A percentile compares a stretch with the other conserved stretches of the same genome.
Evolutionary conservation across 2,888 invertebrate genomes (phyloP).

Genomic region (Thymelicus acteon): DNA sequence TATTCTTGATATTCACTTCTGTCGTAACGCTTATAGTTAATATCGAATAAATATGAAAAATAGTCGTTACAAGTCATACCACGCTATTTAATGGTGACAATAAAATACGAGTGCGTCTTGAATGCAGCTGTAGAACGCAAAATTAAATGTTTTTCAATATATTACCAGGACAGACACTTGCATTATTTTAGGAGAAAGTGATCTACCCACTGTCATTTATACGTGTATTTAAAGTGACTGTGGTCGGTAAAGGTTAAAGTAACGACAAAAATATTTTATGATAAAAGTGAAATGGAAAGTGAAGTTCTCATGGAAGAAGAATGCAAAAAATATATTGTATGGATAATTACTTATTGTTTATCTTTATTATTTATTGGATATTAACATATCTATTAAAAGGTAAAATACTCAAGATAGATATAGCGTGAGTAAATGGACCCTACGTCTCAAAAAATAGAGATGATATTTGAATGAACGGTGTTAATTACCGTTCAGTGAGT

Average conservation of each 20-base stretch:
- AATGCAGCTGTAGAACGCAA: constrained; percentile 31
- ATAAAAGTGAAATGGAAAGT: background rate
- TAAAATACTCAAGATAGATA: no score
- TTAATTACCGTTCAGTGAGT: background rate
- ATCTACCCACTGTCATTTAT: constrained; percentile 3
- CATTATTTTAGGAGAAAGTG: constrained; percentile 37
- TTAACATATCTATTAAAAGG: no score
- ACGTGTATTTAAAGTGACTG: constrained; percentile 13
- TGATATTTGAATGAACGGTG: background rate
- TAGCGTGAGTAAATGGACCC: background rate
- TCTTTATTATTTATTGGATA: background rate
- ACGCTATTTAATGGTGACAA: constrained; percentile 26
- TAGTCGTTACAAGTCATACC: constrained; percentile 31
- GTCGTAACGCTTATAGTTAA: background rate
- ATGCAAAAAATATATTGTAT: no score
- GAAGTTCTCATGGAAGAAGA: background rate
- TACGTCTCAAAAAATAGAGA: background rate
- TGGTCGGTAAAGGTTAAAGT: constrained; percentile 20
- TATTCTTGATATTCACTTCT: background rate
- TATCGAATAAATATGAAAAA: constrained; percentile 27
- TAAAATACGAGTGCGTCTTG: constrained; percentile 26
- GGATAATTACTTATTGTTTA: background rate
- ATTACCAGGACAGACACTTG: constrained; percentile 13
- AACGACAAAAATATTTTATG: background rate
- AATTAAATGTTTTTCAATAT: constrained; percentile 30